Base-by-base conservation (phyloP, 2,888 invertebrate genomes). In the Platerodrilus igneus region DNA sequence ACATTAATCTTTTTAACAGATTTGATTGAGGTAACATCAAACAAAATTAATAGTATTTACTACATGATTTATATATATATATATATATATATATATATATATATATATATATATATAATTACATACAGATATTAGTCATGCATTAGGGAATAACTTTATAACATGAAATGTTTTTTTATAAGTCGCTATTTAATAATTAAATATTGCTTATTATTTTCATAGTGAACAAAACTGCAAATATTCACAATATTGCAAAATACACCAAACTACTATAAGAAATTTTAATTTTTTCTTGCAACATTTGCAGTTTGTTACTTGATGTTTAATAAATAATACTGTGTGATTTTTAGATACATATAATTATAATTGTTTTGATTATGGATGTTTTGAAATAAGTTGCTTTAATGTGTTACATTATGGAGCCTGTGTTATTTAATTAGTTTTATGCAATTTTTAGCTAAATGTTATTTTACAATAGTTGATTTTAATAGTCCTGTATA, bases 261-360 rank as follows among this genome's bases (percentile, higher is more conserved):
- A 22, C 22, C 8, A 22, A 22, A 22, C 9, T 22, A 8, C 8
- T 5, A 9, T 9, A 4, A 10, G 3, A 22, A 9, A 10, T 9
- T 9, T 22, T 22, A 22, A 22, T 22, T 8, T 10, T 22, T 22
- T 5, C 7, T 22, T 3, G 22, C 8, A 4, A n/a, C n/a, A n/a
- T n/a, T n/a, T n/a, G n/a, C n/a, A n/a, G n/a, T n/a, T n/a, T n/a
- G n/a, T n/a, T n/a, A n/a, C n/a, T n/a, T n/a, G n/a, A n/a, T 22
- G 3, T 33, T 17, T 31, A 39, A 37, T 38, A 44, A 50, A 42
- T 50, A 44, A 52, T 52, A 56, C 57, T 53, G 54, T 65, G 64
- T 65, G 64, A 56, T 64, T 65, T 63, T 53, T 55, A 48, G 49
- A 54, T 59, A 57, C 59, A 57, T 59, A 57, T 60, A 60, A 51